Evolutionary conservation across 2,888 invertebrate genomes (phyloP).

Genomic region (Malacosoma neustria): DNA sequence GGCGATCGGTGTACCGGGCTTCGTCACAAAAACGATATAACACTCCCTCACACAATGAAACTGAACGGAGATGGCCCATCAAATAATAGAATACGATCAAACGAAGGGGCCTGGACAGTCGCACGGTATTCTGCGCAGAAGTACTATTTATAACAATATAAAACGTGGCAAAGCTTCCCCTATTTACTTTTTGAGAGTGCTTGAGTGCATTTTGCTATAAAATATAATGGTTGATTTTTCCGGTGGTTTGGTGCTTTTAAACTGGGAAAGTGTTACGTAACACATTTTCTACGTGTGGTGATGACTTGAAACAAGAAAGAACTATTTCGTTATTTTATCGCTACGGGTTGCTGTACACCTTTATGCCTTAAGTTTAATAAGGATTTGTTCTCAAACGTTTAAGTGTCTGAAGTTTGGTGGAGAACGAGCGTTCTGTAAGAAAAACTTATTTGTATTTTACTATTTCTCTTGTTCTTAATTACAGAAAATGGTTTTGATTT

Average conservation of each 20-base stretch:
- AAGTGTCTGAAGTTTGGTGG: neutral
- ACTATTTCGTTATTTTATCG: constrained; percentile 10
- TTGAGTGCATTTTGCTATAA: constrained; percentile 37
- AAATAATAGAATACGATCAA: constrained; percentile 56
- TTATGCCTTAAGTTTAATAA: neutral
- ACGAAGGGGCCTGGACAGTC: constrained; percentile 60
- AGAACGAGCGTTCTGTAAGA: neutral
- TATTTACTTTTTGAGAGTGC: neutral
- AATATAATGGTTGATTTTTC: constrained; percentile 35
- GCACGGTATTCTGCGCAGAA: constrained; percentile 48
- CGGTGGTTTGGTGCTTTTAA: constrained; percentile 20
- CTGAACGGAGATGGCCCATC: constrained; percentile 68
- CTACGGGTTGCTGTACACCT: neutral
- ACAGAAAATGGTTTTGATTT: too few relatives aligned
- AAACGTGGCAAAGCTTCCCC: neutral
- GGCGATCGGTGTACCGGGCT: constrained; percentile 16
- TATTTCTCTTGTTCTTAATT: too few relatives aligned
- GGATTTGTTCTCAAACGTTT: neutral
- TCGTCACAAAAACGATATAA: constrained; percentile 4
- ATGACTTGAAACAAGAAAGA: constrained; percentile 5
- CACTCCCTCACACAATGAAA: constrained; percentile 41
- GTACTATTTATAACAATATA: constrained; percentile 8
- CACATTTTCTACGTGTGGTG: constrained; percentile 18
- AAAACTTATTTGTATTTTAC: neutral
- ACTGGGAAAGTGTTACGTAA: constrained; percentile 25